These are phyloP conservation scores for Drosophila pseudotakahashii DNA, from an alignment of 2,888 invertebrate genomes.

Conservation along the genomic window DNA sequence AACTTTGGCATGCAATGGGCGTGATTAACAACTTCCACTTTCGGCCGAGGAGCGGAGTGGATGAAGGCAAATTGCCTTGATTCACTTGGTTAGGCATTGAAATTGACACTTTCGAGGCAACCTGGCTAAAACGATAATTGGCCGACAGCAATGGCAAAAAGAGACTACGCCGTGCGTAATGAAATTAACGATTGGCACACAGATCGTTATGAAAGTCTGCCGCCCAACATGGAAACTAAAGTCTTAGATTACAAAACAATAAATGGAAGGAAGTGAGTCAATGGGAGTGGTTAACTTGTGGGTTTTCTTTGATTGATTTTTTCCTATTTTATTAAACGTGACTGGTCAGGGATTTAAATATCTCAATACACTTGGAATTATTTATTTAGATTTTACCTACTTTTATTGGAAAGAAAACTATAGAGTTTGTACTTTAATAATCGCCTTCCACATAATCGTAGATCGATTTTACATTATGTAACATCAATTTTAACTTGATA, in stretches of 20 bases:
- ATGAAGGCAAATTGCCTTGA: constrained; percentile 39
- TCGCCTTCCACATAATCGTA: too few relatives aligned
- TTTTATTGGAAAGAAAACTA: too few relatives aligned
- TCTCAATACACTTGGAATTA: not conserved
- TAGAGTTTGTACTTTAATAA: not conserved
- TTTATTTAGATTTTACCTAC: not conserved
- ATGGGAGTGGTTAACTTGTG: constrained; percentile 11
- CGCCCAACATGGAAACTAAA: constrained; percentile 13
- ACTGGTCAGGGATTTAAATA: not conserved
- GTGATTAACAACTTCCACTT: constrained; percentile 73
- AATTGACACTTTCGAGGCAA: constrained; percentile 59
- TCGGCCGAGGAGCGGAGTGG: constrained; percentile 15
- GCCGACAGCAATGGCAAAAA: not conserved
- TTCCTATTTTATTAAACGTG: not conserved
- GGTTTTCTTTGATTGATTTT: constrained; percentile 24
- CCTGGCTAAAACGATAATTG: constrained; percentile 44
- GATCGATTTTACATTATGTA: too few relatives aligned
- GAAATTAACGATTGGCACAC: constrained; percentile 28
- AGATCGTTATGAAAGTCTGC: constrained; percentile 24
- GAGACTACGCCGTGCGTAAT: constrained; percentile 22
- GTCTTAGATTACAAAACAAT: constrained; percentile 20
- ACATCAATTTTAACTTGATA: too few relatives aligned
- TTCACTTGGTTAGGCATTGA: constrained; percentile 55
- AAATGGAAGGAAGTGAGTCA: constrained; percentile 13
- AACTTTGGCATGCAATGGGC: constrained; percentile 61